A percentile compares a stretch with the other conserved stretches of the same genome.
These are phyloP conservation scores for Daboia siamensis DNA, from an alignment of 2,113 vertebrate species.

Conservation along the genomic window DNA sequence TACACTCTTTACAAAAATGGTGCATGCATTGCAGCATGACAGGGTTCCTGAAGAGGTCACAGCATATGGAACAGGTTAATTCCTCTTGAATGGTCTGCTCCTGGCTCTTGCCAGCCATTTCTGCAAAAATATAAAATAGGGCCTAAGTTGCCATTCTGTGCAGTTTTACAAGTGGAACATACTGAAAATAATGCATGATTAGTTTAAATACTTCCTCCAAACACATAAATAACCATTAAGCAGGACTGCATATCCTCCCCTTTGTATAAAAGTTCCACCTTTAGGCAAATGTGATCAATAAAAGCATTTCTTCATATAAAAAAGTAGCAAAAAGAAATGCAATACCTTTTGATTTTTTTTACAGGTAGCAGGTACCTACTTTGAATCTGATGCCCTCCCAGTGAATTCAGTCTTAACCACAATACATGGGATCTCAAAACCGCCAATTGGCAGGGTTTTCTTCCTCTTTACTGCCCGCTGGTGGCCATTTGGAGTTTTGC, in stretches of 20 bases:
- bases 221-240: neutral
- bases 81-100: conserved; percentile 76
- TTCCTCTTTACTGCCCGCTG: neutral
- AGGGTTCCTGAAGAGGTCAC: conserved; percentile 79
- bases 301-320: neutral
- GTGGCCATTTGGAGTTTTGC: neutral
- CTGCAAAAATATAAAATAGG: neutral
- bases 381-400: neutral
- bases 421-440: neutral
- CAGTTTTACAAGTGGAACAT: neutral
- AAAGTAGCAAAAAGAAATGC: neutral
- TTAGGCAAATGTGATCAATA: neutral
- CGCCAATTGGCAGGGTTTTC: neutral
- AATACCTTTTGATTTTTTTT: neutral
- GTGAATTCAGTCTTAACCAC: neutral
- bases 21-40: conserved; percentile 89
- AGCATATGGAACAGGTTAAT: conserved; percentile 85
- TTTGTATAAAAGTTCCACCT: neutral
- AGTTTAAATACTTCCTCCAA: neutral
- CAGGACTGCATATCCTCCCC: neutral
- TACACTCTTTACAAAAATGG: conserved; percentile 84
- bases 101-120: conserved; percentile 44
- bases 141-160: neutral
- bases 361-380: neutral
- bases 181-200: neutral